Base-by-base conservation (phyloP, 2,888 invertebrate species). In the Meghimatium bilineatum region DNA sequence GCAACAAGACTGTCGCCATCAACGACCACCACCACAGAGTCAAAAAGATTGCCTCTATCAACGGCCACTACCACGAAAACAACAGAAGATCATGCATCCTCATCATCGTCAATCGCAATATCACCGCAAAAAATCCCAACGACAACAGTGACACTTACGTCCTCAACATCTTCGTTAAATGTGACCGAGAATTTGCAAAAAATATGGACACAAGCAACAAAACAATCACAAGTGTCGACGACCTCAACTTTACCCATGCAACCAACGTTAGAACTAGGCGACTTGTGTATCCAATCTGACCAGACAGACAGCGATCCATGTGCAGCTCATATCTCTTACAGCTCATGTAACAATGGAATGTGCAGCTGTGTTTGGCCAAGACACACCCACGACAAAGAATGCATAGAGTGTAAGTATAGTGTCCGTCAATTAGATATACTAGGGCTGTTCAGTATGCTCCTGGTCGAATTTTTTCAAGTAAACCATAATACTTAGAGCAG, bases 311-410 rank as follows among this genome's bases (percentile, higher is more conserved):
- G 14, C 17, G 72, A 72, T 23, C 44, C 72, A n/a, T 72, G 72
- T 29, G 29, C n/a, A 49, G 44, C 29, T 14, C n/a, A n/a, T 17
- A 29, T 49, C 3, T 29, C 44, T 12, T 72, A 49, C 44, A 49
- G 72, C 44, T 6, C 44, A 3, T 72, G 72, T n/a, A n/a, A 8
- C n/a, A 12, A 12, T 3, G 72, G 44, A 10, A n/a, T 12, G 6
- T 72, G 72, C n/a, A 26, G 49, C 44, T 72, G 72, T 49, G 49
- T 72, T 0, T 72, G 72, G 72, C 72, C 72, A 0, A 72, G 44
- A 29, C 44, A 72, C 36, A 29, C 49, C n/a, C 26, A 72, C n/a
- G 3, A 44, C 14, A n/a, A 29, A 8, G 26, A n/a, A 8, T 72
- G 72, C n/a, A 17, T 49, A 44, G 44, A 72, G 29, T 72, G 72